Conservation (phyloP, 2,113 vertebrate species). For the Scytalopus superciliaris region DNA sequence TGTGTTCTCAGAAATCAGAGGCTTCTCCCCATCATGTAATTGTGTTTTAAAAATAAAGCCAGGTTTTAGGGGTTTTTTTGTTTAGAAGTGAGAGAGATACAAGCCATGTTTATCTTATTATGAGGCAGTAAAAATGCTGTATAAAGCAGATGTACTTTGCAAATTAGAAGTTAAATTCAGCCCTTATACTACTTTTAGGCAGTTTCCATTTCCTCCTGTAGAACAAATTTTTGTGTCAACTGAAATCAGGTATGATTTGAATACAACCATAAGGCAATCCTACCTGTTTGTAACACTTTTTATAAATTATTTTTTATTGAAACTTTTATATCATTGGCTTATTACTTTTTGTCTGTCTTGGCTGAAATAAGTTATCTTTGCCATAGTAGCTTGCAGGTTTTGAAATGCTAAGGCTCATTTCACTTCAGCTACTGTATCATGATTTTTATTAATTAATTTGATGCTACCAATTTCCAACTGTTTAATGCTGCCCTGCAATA, state of each 20-base stretch:
- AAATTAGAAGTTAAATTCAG: constrained; percentile 64
- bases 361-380: background rate
- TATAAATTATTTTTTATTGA: background rate
- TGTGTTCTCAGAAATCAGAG: constrained; percentile 52
- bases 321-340: background rate
- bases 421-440: background rate
- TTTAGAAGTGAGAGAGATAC: constrained; percentile 49
- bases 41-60: constrained; percentile 68
- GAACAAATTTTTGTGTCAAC: background rate
- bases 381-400: background rate
- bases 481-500: background rate
- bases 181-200: constrained; percentile 20
- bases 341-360: background rate
- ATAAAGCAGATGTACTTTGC: constrained; percentile 68
- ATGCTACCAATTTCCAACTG: background rate
- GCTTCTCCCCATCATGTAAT: constrained; percentile 40
- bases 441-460: background rate
- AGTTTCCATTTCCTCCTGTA: constrained; percentile 1
- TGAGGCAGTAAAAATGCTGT: constrained; percentile 56
- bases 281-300: background rate
- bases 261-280: background rate
- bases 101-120: constrained; percentile 66
- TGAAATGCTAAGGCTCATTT: background rate
- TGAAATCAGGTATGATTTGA: constrained; percentile 45
- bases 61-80: background rate